These are phyloP conservation scores for Bothrops jararaca DNA, from an alignment of 2,113 vertebrate genomes.

Conservation along the genomic window DNA sequence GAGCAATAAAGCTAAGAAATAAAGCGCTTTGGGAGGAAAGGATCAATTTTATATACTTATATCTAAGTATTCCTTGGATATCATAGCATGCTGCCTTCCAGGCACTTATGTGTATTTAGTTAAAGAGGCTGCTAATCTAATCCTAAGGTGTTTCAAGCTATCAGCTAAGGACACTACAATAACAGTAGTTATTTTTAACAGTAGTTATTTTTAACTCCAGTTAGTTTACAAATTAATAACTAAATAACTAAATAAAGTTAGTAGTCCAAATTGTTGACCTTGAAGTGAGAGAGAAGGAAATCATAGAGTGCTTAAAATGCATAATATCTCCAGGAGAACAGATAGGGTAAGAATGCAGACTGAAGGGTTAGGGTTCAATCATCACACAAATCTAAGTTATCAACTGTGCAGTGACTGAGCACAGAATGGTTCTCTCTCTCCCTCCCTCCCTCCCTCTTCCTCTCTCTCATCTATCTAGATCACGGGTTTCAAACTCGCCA, in stretches of 20 bases:
- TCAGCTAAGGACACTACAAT: background rate
- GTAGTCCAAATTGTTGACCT: background rate
- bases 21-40: background rate
- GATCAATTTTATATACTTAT: background rate
- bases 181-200: background rate
- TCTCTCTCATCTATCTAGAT: too few species aligned
- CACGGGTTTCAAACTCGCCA: too few species aligned
- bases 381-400: background rate
- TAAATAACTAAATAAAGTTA: background rate
- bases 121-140: background rate
- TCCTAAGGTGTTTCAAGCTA: background rate
- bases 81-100: background rate
- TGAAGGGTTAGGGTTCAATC: too few species aligned
- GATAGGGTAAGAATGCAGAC: too few species aligned
- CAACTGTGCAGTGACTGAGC: background rate
- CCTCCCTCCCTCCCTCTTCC: too few species aligned
- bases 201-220: too few species aligned
- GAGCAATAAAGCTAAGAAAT: constrained; percentile 13
- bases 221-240: background rate
- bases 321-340: background rate
- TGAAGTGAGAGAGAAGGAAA: background rate
- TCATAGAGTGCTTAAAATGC: background rate
- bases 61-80: constrained; percentile 1
- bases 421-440: background rate
- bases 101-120: background rate